A percentile compares a stretch with the other conserved stretches of the same genome.
Evolutionary conservation across 2,797 vertebrate species (phyloP).

Genomic region (Labeo calbasu): DNA sequence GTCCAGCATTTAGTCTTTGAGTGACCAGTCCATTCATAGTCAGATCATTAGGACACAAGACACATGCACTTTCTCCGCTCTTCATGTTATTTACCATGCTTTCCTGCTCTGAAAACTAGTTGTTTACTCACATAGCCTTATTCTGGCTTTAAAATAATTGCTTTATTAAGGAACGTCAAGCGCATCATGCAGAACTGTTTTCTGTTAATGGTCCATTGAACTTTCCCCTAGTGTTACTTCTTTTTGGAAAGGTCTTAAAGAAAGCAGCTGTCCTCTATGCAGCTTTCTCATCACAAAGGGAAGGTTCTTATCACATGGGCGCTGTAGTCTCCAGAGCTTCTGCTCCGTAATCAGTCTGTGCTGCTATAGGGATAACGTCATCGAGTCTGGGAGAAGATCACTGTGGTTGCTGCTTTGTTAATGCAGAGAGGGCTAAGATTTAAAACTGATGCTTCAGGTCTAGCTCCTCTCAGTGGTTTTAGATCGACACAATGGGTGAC

Average conservation of each 20-base stretch:
- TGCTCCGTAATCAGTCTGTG: constrained; percentile 18
- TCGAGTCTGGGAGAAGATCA: constrained; percentile 9
- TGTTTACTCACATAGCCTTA: background rate
- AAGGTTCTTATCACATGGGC: constrained; percentile 27
- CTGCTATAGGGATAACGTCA: constrained; percentile 35
- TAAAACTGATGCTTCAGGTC: background rate
- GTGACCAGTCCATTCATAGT: constrained; percentile 35
- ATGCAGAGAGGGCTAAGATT: constrained; percentile 19
- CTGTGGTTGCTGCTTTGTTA: constrained; percentile 19
- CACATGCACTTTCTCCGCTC: constrained; percentile 18
- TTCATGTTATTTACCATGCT: background rate
- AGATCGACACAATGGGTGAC: constrained; percentile 17
- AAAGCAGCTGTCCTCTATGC: background rate
- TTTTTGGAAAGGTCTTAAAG: background rate
- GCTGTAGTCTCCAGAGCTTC: constrained; percentile 1
- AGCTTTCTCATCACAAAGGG: constrained; percentile 10
- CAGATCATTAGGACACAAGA: constrained; percentile 10
- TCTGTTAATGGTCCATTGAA: background rate
- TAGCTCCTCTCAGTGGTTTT: constrained; percentile 3
- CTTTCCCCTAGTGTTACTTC: background rate
- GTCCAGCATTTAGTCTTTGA: background rate
- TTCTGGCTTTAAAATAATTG: background rate
- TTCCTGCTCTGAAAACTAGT: background rate
- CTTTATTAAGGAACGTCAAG: background rate
- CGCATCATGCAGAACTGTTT: background rate